These are phyloP conservation scores for Melospiza georgiana DNA, from an alignment of 2,113 vertebrate genomes.

Conservation along the genomic window DNA sequence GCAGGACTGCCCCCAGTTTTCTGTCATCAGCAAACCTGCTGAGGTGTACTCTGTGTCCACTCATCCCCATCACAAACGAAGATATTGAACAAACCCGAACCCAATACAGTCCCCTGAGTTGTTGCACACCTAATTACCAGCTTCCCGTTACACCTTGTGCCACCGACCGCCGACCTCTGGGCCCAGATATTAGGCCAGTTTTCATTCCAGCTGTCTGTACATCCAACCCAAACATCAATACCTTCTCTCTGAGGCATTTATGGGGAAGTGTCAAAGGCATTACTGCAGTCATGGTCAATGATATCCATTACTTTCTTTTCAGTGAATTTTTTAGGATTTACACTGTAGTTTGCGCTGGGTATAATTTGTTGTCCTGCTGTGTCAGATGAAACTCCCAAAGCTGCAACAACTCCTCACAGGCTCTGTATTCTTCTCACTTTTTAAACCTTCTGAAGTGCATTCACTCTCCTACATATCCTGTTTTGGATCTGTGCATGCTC, in stretches of 20 bases:
- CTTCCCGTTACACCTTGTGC: neutral
- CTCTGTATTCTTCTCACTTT: neutral
- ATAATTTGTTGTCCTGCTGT: neutral
- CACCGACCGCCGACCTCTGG: neutral
- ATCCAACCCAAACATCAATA: neutral
- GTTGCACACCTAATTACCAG: rapidly evolving
- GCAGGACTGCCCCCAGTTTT: neutral
- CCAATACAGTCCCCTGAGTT: neutral
- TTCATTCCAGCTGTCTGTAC: neutral
- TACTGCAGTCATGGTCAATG: neutral
- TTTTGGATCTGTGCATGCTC: neutral
- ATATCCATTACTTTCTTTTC: neutral
- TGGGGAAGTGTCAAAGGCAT: neutral
- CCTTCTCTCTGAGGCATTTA: neutral
- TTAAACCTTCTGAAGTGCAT: neutral
- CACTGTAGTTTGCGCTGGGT: neutral
- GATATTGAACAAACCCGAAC: neutral
- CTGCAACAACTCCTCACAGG: neutral
- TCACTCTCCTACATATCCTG: neutral
- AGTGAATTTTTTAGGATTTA: neutral
- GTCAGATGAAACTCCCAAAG: neutral
- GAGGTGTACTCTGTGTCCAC: neutral
- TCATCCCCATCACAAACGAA: neutral
- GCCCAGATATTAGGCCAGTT: neutral
- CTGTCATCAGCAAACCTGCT: neutral